These are phyloP conservation scores for Myotis daubentonii DNA, from an alignment of 2,797 vertebrate genomes.

Conservation along the genomic window DNA sequence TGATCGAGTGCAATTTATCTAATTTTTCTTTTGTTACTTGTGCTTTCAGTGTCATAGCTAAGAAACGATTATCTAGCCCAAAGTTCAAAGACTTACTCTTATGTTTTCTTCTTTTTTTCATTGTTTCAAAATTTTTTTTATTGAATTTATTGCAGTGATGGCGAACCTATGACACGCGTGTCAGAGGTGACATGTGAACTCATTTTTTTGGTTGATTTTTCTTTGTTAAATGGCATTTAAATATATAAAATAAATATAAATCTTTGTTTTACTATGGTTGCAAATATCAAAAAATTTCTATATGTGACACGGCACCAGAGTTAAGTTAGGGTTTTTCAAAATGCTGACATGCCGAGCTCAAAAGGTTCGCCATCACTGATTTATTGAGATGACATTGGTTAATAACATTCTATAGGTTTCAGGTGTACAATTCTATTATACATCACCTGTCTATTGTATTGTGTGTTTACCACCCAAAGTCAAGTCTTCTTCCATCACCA, in stretches of 20 bases:
- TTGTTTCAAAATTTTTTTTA: not conserved
- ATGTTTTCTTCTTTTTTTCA: not conserved
- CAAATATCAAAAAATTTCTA: too few species aligned
- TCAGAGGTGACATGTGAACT: too few species aligned
- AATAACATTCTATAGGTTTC: not conserved
- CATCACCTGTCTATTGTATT: not conserved
- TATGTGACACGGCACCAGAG: too few species aligned
- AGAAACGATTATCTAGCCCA: not conserved
- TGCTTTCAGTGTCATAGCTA: not conserved
- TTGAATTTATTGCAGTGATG: not conserved
- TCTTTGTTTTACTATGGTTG: too few species aligned
- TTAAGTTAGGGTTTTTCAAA: too few species aligned
- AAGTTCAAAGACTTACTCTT: not conserved
- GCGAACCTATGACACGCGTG: too few species aligned
- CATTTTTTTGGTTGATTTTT: too few species aligned
- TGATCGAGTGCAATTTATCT: not conserved
- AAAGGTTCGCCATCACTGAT: not conserved
- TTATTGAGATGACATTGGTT: not conserved
- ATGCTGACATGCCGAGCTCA: too few species aligned
- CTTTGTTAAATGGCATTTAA: too few species aligned
- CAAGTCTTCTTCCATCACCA: not conserved
- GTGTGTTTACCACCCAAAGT: not conserved
- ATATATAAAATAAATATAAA: too few species aligned
- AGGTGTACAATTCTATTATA: not conserved
- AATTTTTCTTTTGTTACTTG: not conserved